Evolutionary conservation across 2,113 vertebrate genomes (phyloP).

Genomic region (Plecotus auritus): DNA sequence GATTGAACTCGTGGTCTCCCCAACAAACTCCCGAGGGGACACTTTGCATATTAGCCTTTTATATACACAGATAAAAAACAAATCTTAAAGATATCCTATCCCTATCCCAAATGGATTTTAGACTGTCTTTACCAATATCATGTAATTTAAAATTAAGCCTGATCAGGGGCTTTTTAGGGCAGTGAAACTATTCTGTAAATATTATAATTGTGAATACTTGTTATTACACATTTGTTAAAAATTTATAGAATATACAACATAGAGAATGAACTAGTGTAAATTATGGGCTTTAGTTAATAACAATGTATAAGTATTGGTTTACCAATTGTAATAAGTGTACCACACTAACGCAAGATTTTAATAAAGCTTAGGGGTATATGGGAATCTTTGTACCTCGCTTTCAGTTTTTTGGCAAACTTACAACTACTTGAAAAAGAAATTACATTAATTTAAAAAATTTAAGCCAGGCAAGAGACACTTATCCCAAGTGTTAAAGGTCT

Average conservation of each 20-base stretch:
- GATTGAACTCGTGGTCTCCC: too few species aligned
- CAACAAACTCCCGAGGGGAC: too few species aligned
- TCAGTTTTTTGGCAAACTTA: neutral
- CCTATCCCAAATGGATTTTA: neutral
- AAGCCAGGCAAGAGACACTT: neutral
- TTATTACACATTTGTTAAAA: neutral
- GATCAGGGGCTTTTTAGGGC: neutral
- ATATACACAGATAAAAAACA: neutral
- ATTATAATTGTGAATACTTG: neutral
- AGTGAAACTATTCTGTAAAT: neutral
- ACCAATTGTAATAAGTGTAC: neutral
- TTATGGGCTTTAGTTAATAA: neutral
- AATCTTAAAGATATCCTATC: neutral
- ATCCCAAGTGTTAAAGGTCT: neutral
- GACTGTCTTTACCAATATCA: neutral
- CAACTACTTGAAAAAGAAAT: neutral
- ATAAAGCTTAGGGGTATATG: rapidly evolving
- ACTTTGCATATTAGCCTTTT: too few species aligned
- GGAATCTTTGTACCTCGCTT: neutral
- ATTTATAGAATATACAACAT: neutral
- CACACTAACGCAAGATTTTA: neutral
- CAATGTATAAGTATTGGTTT: neutral
- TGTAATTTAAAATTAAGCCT: neutral
- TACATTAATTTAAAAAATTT: neutral
- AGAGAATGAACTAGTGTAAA: neutral